Evolutionary conservation across 2,888 invertebrate genomes (phyloP).

Genomic region (Phyto melanocephala): DNA sequence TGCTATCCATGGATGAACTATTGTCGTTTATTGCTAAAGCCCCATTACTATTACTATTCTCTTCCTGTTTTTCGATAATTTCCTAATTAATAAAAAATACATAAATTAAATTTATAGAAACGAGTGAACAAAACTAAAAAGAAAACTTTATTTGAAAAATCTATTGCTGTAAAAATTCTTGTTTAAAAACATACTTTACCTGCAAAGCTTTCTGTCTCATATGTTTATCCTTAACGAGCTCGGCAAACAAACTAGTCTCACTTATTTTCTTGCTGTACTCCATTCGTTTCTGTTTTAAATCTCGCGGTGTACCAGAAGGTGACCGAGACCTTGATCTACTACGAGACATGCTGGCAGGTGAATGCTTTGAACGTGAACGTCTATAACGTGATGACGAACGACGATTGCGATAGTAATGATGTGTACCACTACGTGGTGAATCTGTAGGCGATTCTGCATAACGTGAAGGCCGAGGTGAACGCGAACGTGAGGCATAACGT

Average conservation of each 20-base stretch:
- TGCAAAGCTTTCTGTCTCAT: constrained; percentile 87
- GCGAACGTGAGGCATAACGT: constrained; percentile 74
- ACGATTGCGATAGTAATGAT: constrained; percentile 67
- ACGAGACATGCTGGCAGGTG: constrained; percentile 69
- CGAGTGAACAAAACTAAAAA: too few species aligned
- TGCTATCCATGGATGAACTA: constrained; percentile 76
- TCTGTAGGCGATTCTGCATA: constrained; percentile 73
- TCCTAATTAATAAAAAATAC: constrained; percentile 76
- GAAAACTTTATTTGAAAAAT: neutral
- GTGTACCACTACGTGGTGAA: constrained; percentile 61
- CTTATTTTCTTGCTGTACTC: constrained; percentile 89
- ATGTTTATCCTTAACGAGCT: constrained; percentile 91
- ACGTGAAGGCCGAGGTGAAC: constrained; percentile 73
- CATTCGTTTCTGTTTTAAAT: constrained; percentile 80
- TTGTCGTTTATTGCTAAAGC: constrained; percentile 76
- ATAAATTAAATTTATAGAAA: too few species aligned
- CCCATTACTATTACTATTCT: constrained; percentile 79
- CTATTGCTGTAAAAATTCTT: neutral
- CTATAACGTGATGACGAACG: constrained; percentile 69
- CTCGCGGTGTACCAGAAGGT: constrained; percentile 76
- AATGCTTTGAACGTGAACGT: constrained; percentile 66
- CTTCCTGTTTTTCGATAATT: constrained; percentile 84
- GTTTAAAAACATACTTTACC: constrained; percentile 63
- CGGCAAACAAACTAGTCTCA: constrained; percentile 93
- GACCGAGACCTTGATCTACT: constrained; percentile 76